Evolutionary conservation across 2,113 vertebrate species (phyloP), one percentile per base, ranked within the genome.

Genomic region (Oenanthe melanoleuca): DNA sequence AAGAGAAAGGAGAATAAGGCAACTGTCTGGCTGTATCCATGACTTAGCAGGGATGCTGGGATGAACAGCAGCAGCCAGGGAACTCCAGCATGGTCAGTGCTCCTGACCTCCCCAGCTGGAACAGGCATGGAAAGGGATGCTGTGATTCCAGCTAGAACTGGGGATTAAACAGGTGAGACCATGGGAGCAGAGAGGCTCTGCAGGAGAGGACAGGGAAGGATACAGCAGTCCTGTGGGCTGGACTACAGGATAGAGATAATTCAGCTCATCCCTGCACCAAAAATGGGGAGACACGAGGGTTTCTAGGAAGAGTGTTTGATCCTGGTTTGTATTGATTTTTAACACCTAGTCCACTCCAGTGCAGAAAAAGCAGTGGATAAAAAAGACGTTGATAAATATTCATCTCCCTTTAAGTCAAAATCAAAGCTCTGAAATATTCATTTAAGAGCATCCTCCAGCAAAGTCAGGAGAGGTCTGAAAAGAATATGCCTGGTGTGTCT

Each of bases 401-500:
- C 87, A 80, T 88, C 79, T 75, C 75, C 64, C 89, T 85, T 93
- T 44, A 69, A 91, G 84, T 84, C 79, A 44, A 83, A 89, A 95
- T 91, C 94, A 95, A 95, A 96, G 93, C 89, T 53, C 80, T 92
- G 88, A 92, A 93, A 87, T 55, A 74, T 69, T 86, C 44, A 67
- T 95, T 89, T 67, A 69, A 80, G 56, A 86, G 64, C 63, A 93
- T 88, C 88, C 85, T 90, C 69, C 85, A 94, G 96, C 89, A 96
- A 94, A 96, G 86, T 67, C 92, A 78, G 75, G 71, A 55, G 47
- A 94, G 34, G 77, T 80, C 81, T 87, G 63, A 85, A 79, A 75
- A 63, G 40, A 75, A 49, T 14, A 57, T 6, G 38, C 79, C 78
- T 81, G 66, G 23, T 55, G 2, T 64, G 61, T 67, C 81, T 52